A percentile compares a stretch with the other conserved stretches of the same genome.
phyloP scores from a whole-genome alignment of 2,888 invertebrate genomes.

The Netelia inedita region DNA sequence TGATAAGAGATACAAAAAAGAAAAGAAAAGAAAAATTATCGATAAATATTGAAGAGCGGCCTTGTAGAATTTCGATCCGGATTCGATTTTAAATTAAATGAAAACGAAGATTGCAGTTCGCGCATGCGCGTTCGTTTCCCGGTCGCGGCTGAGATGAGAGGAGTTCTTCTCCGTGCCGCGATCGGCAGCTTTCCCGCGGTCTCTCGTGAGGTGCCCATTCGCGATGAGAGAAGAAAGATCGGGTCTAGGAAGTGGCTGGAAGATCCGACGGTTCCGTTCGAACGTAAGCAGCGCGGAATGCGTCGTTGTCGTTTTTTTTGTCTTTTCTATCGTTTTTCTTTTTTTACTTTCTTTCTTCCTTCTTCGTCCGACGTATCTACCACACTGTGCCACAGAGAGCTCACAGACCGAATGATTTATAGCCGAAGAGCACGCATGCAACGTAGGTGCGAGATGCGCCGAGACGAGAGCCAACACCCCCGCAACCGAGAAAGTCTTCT shows the following conservation, averaged over 20 bases:
- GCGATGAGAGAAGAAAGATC: slow-evolving; percentile 44
- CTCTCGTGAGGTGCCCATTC: slow-evolving; percentile 42
- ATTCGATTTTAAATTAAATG: slow-evolving; percentile 60
- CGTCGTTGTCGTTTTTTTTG: slow-evolving; percentile 28
- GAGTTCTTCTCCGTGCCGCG: slow-evolving; percentile 7
- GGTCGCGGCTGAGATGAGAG: slow-evolving; percentile 20
- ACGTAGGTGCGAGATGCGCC: slow-evolving; percentile 65
- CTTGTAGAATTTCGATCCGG: not conserved
- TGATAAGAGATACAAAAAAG: not conserved
- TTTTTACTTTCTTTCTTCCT: slow-evolving; percentile 33
- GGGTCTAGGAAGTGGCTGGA: slow-evolving; percentile 22
- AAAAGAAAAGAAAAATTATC: not conserved
- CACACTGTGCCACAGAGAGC: not conserved
- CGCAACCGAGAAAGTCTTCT: slow-evolving; percentile 72
- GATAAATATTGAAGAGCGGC: no score
- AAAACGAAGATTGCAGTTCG: not conserved
- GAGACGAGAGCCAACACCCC: slow-evolving; percentile 75
- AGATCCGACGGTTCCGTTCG: slow-evolving; percentile 11
- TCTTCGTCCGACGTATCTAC: slow-evolving; percentile 53
- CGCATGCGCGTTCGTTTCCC: slow-evolving; percentile 1
- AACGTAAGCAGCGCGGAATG: slow-evolving; percentile 40
- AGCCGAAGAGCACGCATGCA: slow-evolving; percentile 79
- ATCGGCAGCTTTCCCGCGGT: slow-evolving; percentile 58
- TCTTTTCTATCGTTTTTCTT: slow-evolving; percentile 13
- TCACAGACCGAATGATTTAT: slow-evolving; percentile 77